phyloP scores from a whole-genome alignment of 1,140 invertebrate genomes.

The Hormaphis cornu region DNA sequence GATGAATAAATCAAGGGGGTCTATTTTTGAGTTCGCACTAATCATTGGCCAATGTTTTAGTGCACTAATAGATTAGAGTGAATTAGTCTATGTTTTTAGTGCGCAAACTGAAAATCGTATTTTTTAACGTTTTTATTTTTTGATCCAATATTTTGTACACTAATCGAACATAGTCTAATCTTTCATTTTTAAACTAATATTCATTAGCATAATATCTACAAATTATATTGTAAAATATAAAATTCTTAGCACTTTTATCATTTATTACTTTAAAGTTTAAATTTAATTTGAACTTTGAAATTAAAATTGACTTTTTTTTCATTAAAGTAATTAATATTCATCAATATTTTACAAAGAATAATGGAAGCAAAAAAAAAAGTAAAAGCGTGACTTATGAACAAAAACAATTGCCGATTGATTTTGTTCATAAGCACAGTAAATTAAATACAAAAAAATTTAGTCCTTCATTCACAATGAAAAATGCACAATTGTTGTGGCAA shows the following conservation, averaged over 20 bases:
- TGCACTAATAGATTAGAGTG: not conserved
- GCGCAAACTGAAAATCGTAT: not conserved
- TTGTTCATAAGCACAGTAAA: not conserved
- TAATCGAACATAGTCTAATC: not conserved
- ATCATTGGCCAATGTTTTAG: not conserved
- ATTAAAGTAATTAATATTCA: too few relatives aligned
- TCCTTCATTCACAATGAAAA: not conserved
- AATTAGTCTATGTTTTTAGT: not conserved
- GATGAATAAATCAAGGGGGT: too few relatives aligned
- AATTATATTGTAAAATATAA: not conserved
- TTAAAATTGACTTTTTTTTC: too few relatives aligned
- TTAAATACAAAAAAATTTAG: not conserved
- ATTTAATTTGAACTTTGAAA: too few relatives aligned
- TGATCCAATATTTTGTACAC: not conserved
- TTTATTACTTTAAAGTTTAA: too few relatives aligned
- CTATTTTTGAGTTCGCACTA: not conserved
- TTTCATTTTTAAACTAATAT: not conserved
- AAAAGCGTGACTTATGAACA: slow-evolving; percentile 3
- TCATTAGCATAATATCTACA: not conserved
- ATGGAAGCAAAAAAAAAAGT: not conserved
- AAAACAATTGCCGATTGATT: not conserved
- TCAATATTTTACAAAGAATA: too few relatives aligned
- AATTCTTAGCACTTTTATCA: not conserved
- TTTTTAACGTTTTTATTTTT: too few relatives aligned
- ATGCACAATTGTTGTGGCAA: not conserved